Base-by-base conservation (phyloP, 2,113 vertebrate species). In the Melanerpes aurifrons region DNA sequence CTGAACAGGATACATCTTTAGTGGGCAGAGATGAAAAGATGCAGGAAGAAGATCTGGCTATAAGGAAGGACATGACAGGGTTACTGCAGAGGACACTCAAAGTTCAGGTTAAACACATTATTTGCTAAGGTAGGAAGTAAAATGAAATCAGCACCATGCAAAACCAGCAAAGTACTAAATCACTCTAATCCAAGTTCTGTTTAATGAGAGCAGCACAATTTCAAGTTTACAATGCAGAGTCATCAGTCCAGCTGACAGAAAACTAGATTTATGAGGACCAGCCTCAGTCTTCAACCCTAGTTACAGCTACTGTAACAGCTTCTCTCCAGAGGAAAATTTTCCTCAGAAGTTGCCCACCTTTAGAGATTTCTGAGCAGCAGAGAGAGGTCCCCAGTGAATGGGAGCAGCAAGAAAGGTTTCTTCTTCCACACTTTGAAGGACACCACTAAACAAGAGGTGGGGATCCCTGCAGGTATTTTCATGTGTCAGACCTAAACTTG, bases 321-420 rank as follows among this genome's bases (percentile, higher is more conserved):
- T 85, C 87, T 62, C 81, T 88, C 73, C 57, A 68, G 91, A 81
- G 78, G 63, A 83, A 73, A 89, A 78, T 50, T 61, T 66, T 83
- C 71, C 32, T 69, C 76, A 73, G 47, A 62, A 86, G 67, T 75
- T 75, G 63, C 54, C 53, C 79, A 77, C 74, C 67, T 86, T 70
- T 31, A 71, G 68, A 88, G 82, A 86, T 35, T 66, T 45, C 63
- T 78, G 71, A 86, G 45, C 71, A 73, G 40, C 37, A 72, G 18
- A 50, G 47, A 82, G 58, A 59, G 26, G 70, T 67, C 79, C 69
- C 67, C 45, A 31, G 48, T 71, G 22, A 43, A 48, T 6, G 25
- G 58, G 84, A 88, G 53, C 43, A 86, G n/a, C 19, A 69, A 78
- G 59, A 58, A 80, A 16, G 61, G 15, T 26, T 63, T 48, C 29